Percentiles rank a stretch among this genome's conserved stretches.
These are phyloP conservation scores for Blastomussa wellsi DNA, from an alignment of 92 coral and sea anemone species.

Conservation along the genomic window DNA sequence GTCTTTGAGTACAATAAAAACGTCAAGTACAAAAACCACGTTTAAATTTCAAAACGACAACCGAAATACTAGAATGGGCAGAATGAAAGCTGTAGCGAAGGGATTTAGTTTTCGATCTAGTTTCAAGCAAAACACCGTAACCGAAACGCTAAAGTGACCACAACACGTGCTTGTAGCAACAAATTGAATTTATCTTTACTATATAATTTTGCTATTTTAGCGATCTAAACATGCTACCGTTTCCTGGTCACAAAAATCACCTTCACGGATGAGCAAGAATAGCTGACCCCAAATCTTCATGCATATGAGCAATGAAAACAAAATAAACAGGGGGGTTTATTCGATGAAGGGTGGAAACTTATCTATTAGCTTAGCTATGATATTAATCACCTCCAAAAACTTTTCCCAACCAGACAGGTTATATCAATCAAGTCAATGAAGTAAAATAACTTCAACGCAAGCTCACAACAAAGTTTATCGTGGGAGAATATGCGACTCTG, in stretches of 20 bases:
- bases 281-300: constrained; percentile 22
- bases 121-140: neutral
- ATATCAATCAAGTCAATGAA: neutral
- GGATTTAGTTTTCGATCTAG: neutral
- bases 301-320: constrained; percentile 8
- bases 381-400: neutral
- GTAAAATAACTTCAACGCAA: neutral
- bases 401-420: neutral
- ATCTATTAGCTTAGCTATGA: neutral
- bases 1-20: neutral
- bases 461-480: constrained; percentile 18
- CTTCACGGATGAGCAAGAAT: neutral
- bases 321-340: constrained; percentile 21
- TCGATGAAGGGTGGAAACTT: neutral
- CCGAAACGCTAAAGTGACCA: neutral
- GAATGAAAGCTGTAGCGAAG: constrained; percentile 2
- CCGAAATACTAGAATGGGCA: neutral
- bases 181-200: constrained; percentile 33
- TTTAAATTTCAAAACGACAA: neutral
- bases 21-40: constrained; percentile 5
- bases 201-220: neutral
- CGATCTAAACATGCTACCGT: neutral
- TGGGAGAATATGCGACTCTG: neutral
- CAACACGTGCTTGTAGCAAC: constrained; percentile 58
- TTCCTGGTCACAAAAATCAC: neutral